A percentile compares a stretch with the other conserved stretches of the same genome.
Conservation (phyloP, 2,797 vertebrate species). For the Mus caroli region DNA sequence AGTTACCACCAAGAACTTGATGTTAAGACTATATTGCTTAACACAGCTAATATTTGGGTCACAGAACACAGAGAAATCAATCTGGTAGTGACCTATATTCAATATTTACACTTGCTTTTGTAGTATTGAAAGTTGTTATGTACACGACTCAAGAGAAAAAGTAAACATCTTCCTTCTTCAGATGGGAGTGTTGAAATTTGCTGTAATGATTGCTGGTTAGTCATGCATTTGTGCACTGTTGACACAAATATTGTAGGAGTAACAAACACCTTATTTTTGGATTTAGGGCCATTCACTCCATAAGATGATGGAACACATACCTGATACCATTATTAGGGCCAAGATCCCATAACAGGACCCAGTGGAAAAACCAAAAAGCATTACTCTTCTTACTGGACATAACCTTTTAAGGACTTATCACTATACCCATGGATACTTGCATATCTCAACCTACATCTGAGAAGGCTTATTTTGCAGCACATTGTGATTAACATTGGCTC, state of each 20-base stretch:
- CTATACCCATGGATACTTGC: too few species aligned
- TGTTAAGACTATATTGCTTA: background rate
- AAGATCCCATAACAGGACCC: background rate
- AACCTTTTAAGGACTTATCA: background rate
- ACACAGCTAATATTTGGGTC: background rate
- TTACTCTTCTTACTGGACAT: background rate
- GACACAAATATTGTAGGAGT: background rate
- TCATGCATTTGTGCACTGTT: background rate
- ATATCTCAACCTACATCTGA: background rate
- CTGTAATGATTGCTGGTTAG: background rate
- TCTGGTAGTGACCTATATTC: too few species aligned
- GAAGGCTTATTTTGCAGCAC: too few species aligned
- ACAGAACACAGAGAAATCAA: background rate
- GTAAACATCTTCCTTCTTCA: background rate
- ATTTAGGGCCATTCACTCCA: too few species aligned
- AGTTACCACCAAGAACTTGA: background rate
- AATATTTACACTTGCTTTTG: too few species aligned
- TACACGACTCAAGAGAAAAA: background rate
- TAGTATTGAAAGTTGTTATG: background rate
- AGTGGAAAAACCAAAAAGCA: background rate
- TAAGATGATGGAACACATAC: background rate
- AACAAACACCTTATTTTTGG: background rate
- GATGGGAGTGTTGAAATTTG: fast-evolving
- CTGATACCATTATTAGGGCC: background rate
- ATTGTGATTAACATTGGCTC: background rate